phyloP scores from a whole-genome alignment of 2,113 vertebrate species.

The Dryoscopus gambensis region DNA sequence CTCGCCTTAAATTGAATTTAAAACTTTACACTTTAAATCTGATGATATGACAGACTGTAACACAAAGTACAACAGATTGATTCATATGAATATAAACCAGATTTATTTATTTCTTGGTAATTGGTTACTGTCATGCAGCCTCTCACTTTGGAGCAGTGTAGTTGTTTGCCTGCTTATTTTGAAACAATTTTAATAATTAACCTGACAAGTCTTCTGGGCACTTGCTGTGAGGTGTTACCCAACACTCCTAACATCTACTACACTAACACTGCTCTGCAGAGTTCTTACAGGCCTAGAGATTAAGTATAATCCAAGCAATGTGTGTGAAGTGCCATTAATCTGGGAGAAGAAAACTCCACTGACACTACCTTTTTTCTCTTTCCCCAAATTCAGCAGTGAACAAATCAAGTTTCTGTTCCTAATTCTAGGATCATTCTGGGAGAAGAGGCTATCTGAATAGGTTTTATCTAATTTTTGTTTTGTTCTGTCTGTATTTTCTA shows the following conservation, averaged over 20 bases:
- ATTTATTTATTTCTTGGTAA: not conserved
- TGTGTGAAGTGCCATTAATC: not conserved
- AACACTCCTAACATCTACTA: not conserved
- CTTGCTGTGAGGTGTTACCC: not conserved
- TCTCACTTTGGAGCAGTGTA: not conserved
- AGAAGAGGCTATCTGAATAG: not conserved
- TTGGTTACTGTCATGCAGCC: not conserved
- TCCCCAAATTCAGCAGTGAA: not conserved
- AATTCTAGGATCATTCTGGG: not conserved
- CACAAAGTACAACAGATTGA: not conserved
- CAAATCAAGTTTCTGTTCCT: not conserved
- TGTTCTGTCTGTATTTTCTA: not conserved
- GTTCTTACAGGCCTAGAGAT: not conserved
- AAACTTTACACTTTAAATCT: not conserved
- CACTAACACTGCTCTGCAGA: not conserved
- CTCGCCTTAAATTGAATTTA: not conserved
- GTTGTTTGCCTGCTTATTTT: not conserved
- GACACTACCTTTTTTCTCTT: not conserved
- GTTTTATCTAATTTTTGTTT: not conserved
- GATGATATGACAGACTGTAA: not conserved
- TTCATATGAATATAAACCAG: not conserved
- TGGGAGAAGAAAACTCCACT: not conserved
- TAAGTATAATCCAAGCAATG: not conserved
- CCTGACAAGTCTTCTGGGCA: accelerated
- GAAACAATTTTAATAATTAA: not conserved